Base-by-base conservation (phyloP, 2,113 vertebrate genomes). In the Anser brachyrhynchus region DNA sequence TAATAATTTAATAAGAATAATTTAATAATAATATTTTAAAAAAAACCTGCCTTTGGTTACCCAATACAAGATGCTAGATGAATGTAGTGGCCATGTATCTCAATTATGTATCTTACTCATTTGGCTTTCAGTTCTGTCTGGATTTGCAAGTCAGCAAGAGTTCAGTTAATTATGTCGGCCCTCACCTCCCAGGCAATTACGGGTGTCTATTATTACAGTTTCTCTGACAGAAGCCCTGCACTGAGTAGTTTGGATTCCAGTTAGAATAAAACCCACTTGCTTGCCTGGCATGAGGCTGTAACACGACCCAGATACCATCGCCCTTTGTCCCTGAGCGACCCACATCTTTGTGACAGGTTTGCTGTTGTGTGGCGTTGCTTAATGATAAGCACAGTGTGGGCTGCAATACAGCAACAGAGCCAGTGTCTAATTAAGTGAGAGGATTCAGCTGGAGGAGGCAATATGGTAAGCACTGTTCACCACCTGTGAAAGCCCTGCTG, bases 111-210 rank as follows among this genome's bases (percentile, higher is more conserved):
- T 72, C 49, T 75, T 75, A 49, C 19, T 92, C 23, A 33, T 89
- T 88, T 94, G 74, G 74, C 90, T 66, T 93, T 89, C n/a, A 91
- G 66, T 66, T 93, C 77, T 83, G 76, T 84, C 54, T 90, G 41
- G 62, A 55, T 73, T 94, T 84, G 58, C 31, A 72, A 73, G 89
- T 95, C 73, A 79, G 62, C 55, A 84, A 20, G 5, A 69, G 73
- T 87, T 91, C 71, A 84, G 58, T 89, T 89, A 86, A 92, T 90
- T 90, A 75, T 65, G 52, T 83, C 90, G 74, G 52, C 87, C 52
- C 66, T 94, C 69, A 49, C 72, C 80, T 82, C 58, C 41, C 77
- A 77, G 74, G 51, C 84, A 91, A 79, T 93, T 96, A 73, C 44
- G 49, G 28, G 46, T 93, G 77, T 79, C 66, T 22, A 41, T 84